Base-by-base conservation (phyloP, 2,113 vertebrate species). In the Caranx ignobilis region DNA sequence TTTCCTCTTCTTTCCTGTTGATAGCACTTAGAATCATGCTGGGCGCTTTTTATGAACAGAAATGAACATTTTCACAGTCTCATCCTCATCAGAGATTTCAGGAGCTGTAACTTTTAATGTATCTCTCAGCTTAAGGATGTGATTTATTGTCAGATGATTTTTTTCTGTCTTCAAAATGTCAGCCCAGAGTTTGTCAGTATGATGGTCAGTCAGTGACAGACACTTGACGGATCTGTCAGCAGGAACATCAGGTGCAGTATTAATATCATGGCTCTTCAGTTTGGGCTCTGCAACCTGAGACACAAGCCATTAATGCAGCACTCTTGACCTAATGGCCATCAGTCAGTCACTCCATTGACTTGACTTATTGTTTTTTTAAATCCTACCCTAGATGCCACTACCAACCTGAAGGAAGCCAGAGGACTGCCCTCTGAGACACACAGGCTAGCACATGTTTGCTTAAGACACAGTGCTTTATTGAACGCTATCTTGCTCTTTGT, bases 191-290 rank as follows among this genome's bases (percentile, higher is more conserved):
- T 70, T 67, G 60, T 77, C 85, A 85, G 21, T 7, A 48, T 60
- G 70, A 75, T 56, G 80, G 56, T 61, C 65, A 76, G 56, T 45
- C 70, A 54, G 0, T 87, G 70, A 76, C 67, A 77, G 71, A 80
- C 66, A 60, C 71, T 68, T 54, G 73, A 54, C 81, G 87, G 50
- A 2, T 15, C 32, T 71, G 75, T 71, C 84, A 77, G 41, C 76
- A 54, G 57, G 35, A 81, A 34, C 78, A 59, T 71, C 74, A 64
- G 76, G 35, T 84, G 60, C 68, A 59, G 66, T 50, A 55, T 86
- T 84, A 65, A 73, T 75, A 77, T 62, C 73, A 32, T 48, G 59
- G 43, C 55, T 75, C 68, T 78, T 67, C n/a, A 66, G 26, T 84
- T 80, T 47, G 32, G 31, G 35, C 34, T 56, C 45, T 75, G 74